Conservation (phyloP, 2,113 vertebrate genomes). For the Plectropomus leopardus region DNA sequence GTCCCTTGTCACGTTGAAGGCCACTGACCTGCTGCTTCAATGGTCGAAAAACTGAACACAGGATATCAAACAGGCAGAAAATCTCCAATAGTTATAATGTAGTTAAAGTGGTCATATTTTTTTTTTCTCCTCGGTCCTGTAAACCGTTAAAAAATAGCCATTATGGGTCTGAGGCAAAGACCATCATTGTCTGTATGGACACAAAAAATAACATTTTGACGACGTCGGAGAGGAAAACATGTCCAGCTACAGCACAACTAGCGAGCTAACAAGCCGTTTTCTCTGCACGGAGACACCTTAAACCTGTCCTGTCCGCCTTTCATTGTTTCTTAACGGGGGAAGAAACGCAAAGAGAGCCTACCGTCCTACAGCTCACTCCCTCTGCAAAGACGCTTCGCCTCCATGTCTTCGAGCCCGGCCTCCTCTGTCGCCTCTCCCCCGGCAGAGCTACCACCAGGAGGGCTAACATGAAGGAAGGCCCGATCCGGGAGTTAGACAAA, state of each 20-base stretch:
- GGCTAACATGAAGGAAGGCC: constrained; percentile 47
- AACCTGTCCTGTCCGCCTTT: constrained; percentile 13
- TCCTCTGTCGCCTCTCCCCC: constrained; percentile 54
- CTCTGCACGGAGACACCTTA: neutral
- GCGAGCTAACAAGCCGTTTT: neutral
- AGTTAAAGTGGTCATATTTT: neutral
- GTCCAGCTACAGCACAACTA: neutral
- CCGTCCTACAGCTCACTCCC: constrained; percentile 67
- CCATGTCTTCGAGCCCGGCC: constrained; percentile 62
- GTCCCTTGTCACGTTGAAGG: neutral
- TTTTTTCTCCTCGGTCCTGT: neutral
- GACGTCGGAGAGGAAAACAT: constrained; percentile 27
- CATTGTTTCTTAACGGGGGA: constrained; percentile 52
- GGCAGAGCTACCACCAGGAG: constrained; percentile 43
- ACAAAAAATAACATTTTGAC: constrained; percentile 16
- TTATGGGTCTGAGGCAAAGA: constrained; percentile 13
- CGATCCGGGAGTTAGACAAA: neutral
- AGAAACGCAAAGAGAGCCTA: constrained; percentile 28
- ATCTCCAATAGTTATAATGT: neutral
- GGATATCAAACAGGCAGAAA: neutral
- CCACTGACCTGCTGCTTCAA: constrained; percentile 3
- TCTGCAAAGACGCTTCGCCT: constrained; percentile 62
- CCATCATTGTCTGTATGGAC: constrained; percentile 49
- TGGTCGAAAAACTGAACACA: neutral
- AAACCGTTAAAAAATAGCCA: neutral